Conservation (phyloP, 2,797 vertebrate genomes). For the Fistularia tabacaria region DNA sequence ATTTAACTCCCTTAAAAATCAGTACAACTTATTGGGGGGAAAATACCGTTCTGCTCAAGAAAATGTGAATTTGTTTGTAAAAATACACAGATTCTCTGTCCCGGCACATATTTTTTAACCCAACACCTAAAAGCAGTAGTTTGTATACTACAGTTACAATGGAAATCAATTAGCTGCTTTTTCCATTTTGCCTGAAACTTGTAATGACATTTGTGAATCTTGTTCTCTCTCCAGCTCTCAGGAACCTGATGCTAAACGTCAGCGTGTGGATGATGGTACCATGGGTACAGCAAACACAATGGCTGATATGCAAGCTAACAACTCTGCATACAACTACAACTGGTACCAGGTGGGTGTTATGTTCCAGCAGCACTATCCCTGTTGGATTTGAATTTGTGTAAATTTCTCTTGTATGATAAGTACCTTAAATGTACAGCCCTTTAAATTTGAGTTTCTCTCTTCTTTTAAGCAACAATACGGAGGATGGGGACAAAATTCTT, state of each 20-base stretch:
- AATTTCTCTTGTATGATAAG: neutral
- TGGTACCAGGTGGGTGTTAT: conserved; percentile 90
- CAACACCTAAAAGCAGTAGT: too few relatives aligned
- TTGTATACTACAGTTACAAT: too few relatives aligned
- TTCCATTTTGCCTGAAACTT: too few relatives aligned
- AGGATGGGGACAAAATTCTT: conserved; percentile 86
- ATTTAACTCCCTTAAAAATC: too few relatives aligned
- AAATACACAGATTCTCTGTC: too few relatives aligned
- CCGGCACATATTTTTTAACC: too few relatives aligned
- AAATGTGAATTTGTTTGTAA: too few relatives aligned
- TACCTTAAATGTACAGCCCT: neutral
- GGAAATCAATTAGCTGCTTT: too few relatives aligned
- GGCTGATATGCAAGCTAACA: conserved; percentile 85
- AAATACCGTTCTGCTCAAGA: too few relatives aligned
- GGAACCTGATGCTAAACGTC: conserved; percentile 89
- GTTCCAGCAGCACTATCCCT: neutral
- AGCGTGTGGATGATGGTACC: conserved; percentile 80
- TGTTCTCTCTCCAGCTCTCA: conserved; percentile 73
- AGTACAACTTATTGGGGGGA: too few relatives aligned
- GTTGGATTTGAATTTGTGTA: neutral
- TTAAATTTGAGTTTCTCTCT: fast-evolving
- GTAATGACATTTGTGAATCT: conserved; percentile 1
- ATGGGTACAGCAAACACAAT: conserved; percentile 69
- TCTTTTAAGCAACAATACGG: conserved; percentile 79
- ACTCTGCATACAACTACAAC: conserved; percentile 92